Base-by-base conservation (phyloP, 2,888 invertebrate species). In the Chloromyia formosa region DNA sequence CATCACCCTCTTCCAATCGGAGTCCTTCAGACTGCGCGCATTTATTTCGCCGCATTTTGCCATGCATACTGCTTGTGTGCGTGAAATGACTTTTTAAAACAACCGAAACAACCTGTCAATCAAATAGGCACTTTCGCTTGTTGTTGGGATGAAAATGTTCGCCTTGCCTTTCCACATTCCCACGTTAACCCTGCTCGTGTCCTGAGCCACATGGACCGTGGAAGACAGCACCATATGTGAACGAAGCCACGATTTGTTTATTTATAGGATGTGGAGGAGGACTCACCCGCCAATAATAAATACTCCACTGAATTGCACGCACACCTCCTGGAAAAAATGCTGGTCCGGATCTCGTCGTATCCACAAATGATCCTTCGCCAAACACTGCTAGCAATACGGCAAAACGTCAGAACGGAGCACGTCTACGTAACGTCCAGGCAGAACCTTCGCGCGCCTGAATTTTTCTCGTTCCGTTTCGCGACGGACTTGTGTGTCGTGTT, bases 401-500 rank as follows among this genome's bases (percentile, higher is more conserved):
- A 23, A 49, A 66, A 49, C 45, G 40, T 64, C 64, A 64, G 45
- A 9, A 27, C 10, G 64, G 45, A 64, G n/a, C 40, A 45, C 42
- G 23, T 42, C 64, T 64, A 64, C 64, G 64, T 64, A 64, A 64
- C 23, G 66, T 49, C 49, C 20, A 18, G 66, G 40, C 20, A 66
- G 49, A 66, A 66, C 45, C 23, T 66, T 49, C 45, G 20, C 66
- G 66, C 66, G 66, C 49, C 66, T 7, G 66, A 66, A 22, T 66
- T 49, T 66, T 66, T 49, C 45, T 10, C 66, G 66, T 20, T 22
- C 23, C 66, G 56, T 56, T 20, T 66, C 66, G 35, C 66, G 35
- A 49, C 45, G 45, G 66, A 45, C 16, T 18, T 49, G 18, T 18
- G 14, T 56, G 56, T 66, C 66, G 66, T 66, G 66, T 66, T 66